phyloP scores from a whole-genome alignment of 2,888 invertebrate genomes.

The Anarsia innoxiella region DNA sequence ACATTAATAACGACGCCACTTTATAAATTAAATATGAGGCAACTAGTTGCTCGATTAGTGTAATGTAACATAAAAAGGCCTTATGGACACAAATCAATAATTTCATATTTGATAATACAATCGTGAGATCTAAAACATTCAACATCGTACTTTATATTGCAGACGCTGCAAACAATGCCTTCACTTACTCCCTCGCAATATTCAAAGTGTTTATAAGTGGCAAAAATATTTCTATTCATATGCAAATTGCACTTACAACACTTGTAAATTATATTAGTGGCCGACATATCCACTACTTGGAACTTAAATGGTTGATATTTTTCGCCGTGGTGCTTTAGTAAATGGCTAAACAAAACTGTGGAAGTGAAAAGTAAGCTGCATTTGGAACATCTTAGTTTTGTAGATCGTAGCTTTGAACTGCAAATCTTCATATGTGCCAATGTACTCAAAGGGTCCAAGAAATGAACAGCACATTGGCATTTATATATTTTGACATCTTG shows the following conservation, averaged over 20 bases:
- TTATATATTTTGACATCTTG: constrained; percentile 34
- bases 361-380: constrained; percentile 46
- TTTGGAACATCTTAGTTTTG: constrained; percentile 47
- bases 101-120: too few species aligned
- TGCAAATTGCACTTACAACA: constrained; percentile 16
- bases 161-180: constrained; percentile 13
- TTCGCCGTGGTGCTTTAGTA: constrained; percentile 45
- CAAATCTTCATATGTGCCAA: constrained; percentile 33
- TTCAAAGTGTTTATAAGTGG: constrained; percentile 14
- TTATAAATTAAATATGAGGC: too few species aligned
- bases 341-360: constrained; percentile 45
- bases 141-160: constrained; percentile 14
- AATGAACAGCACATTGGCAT: constrained; percentile 50
- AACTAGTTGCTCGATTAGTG: too few species aligned
- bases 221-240: neutral
- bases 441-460: constrained; percentile 32
- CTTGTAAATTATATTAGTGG: constrained; percentile 12
- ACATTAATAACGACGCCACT: too few species aligned
- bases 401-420: constrained; percentile 27
- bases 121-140: constrained; percentile 1
- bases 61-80: too few species aligned
- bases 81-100: too few species aligned
- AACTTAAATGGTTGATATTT: constrained; percentile 34
- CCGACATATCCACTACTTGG: constrained; percentile 29
- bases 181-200: constrained; percentile 5